phyloP scores from a whole-genome alignment of 2,113 vertebrate genomes.

The Amphiprion ocellaris region DNA sequence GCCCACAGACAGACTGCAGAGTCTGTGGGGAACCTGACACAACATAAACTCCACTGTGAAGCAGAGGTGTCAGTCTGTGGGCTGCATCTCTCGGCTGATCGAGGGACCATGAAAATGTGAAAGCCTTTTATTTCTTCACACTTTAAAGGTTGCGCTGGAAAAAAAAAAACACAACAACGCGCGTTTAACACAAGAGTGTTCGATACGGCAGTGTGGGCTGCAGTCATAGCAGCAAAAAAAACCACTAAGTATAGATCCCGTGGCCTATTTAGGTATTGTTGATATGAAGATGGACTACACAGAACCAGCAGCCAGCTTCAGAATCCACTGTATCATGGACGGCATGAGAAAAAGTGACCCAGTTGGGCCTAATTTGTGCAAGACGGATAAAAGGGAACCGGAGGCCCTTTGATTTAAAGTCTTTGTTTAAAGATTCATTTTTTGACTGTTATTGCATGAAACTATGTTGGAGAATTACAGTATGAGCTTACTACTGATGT shows the following conservation, averaged over 20 bases:
- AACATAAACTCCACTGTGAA: conserved; percentile 74
- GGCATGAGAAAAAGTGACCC: conserved; percentile 50
- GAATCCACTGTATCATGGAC: conserved; percentile 17
- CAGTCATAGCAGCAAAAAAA: conserved; percentile 8
- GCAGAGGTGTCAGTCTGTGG: conserved; percentile 73
- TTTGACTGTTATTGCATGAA: conserved; percentile 58
- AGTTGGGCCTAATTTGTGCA: conserved; percentile 55
- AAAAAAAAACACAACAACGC: neutral
- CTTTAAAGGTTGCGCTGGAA: conserved; percentile 37
- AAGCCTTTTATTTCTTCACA: conserved; percentile 50
- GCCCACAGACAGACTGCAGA: conserved; percentile 77
- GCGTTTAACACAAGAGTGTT: conserved; percentile 24
- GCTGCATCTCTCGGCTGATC: conserved; percentile 38
- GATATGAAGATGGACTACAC: conserved; percentile 31
- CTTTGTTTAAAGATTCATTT: conserved; percentile 63
- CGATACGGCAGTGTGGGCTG: conserved; percentile 26
- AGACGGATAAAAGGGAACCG: conserved; percentile 52
- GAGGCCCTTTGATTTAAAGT: conserved; percentile 50
- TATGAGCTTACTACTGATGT: conserved; percentile 26
- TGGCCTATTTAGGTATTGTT: conserved; percentile 51
- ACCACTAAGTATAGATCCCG: conserved; percentile 19
- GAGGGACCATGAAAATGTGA: conserved; percentile 53
- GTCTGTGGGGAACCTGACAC: conserved; percentile 78
- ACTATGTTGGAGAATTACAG: conserved; percentile 43
- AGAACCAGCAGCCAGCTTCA: conserved; percentile 15